These are phyloP conservation scores for Clarias fuscus DNA, from an alignment of 2,797 vertebrate genomes.

Conservation along the genomic window DNA sequence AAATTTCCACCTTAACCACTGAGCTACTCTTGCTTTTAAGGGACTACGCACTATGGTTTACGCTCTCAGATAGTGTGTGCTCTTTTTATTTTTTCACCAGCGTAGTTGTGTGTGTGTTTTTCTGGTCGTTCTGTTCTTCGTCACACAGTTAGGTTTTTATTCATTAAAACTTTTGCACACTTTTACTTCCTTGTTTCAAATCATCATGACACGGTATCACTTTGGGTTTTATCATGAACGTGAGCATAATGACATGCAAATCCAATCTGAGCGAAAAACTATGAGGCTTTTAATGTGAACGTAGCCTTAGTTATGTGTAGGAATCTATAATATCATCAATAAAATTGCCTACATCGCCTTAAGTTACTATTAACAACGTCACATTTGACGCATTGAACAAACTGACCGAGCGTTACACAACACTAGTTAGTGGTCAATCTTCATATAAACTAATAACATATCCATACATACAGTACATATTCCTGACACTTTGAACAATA, in stretches of 20 bases:
- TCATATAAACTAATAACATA: neutral
- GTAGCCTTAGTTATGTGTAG: neutral
- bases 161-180: neutral
- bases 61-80: neutral
- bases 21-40: neutral
- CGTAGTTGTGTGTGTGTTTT: neutral
- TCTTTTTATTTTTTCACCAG: neutral
- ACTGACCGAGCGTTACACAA: neutral
- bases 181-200: neutral
- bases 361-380: neutral
- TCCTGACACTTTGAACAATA: no score
- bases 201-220: neutral
- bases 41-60: neutral
- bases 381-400: neutral
- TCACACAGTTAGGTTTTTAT: neutral
- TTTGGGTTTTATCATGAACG: no score
- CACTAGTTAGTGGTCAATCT: neutral
- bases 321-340: neutral
- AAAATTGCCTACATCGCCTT: neutral
- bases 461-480: no score
- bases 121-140: neutral
- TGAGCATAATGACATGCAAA: no score
- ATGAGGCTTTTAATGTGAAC: no score
- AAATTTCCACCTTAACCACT: no score
- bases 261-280: no score